phyloP scores from a whole-genome alignment of 2,888 invertebrate species.

The Argyresthia albistria region DNA sequence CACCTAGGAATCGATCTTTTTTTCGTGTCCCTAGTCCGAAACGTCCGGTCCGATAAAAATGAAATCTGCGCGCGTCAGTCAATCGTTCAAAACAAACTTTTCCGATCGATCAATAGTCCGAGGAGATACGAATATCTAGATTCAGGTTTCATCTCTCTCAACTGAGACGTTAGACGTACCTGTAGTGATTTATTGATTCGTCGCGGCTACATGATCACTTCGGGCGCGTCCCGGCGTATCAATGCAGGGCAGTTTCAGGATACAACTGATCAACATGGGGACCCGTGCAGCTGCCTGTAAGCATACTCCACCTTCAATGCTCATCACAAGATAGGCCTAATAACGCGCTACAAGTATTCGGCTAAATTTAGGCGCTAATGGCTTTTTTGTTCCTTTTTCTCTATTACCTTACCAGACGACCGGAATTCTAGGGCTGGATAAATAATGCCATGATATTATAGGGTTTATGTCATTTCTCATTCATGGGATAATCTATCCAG shows the following conservation, averaged over 20 bases:
- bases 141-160: constrained; percentile 64
- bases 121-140: constrained; percentile 59
- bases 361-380: neutral
- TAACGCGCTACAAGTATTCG: neutral
- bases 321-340: neutral
- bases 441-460: too few relatives aligned
- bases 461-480: too few relatives aligned
- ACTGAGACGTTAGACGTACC: constrained; percentile 16
- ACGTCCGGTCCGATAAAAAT: too few relatives aligned
- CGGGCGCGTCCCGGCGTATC: constrained; percentile 15
- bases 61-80: constrained; percentile 17
- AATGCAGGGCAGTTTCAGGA: constrained; percentile 80
- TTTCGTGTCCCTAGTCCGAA: too few relatives aligned
- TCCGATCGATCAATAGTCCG: constrained; percentile 44
- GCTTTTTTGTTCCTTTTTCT: neutral
- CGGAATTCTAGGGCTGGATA: neutral
- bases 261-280: constrained; percentile 87
- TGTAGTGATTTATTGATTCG: constrained; percentile 43
- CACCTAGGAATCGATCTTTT: too few relatives aligned
- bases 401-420: neutral
- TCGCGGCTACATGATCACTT: constrained; percentile 26
- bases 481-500: too few relatives aligned
- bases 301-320: constrained; percentile 27
- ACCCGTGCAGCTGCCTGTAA: constrained; percentile 95
- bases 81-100: constrained; percentile 17